Conservation (phyloP, 2,113 vertebrate species). For the Rutilus rutilus region DNA sequence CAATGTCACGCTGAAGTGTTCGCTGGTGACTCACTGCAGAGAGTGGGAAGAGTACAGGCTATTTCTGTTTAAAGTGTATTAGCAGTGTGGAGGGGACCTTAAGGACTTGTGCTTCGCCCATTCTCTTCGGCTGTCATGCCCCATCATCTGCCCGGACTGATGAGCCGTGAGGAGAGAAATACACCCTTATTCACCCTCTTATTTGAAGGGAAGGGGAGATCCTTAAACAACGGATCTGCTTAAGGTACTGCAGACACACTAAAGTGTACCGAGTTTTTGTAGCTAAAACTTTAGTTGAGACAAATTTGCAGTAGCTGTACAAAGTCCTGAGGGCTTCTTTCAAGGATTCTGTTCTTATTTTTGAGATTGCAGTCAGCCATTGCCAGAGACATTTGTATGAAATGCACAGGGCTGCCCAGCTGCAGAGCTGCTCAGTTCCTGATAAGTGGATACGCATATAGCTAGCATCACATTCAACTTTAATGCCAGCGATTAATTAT, state of each 20-base stretch:
- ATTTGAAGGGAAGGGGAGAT: constrained; percentile 15
- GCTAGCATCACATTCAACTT: constrained; percentile 50
- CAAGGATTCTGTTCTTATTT: not conserved
- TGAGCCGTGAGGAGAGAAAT: constrained; percentile 34
- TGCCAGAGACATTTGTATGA: constrained; percentile 10
- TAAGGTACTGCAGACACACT: not conserved
- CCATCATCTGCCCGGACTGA: constrained; percentile 38
- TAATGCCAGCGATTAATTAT: constrained; percentile 56
- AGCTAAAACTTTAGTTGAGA: not conserved
- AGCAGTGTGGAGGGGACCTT: constrained; percentile 39
- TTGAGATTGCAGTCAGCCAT: not conserved
- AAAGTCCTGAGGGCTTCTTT: not conserved
- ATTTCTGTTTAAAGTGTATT: constrained; percentile 60
- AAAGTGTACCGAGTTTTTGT: not conserved
- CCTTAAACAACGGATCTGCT: not conserved
- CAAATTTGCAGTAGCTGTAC: not conserved
- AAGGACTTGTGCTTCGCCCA: constrained; percentile 37
- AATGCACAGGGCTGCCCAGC: constrained; percentile 7
- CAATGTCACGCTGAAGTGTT: constrained; percentile 60
- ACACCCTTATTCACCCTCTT: constrained; percentile 18
- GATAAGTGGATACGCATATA: constrained; percentile 47
- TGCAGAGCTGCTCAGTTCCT: constrained; percentile 40
- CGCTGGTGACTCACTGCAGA: constrained; percentile 62
- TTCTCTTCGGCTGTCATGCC: constrained; percentile 21
- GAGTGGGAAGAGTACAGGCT: constrained; percentile 46